Conservation (phyloP, 2,113 vertebrate genomes). For the Pangasianodon gigas region DNA sequence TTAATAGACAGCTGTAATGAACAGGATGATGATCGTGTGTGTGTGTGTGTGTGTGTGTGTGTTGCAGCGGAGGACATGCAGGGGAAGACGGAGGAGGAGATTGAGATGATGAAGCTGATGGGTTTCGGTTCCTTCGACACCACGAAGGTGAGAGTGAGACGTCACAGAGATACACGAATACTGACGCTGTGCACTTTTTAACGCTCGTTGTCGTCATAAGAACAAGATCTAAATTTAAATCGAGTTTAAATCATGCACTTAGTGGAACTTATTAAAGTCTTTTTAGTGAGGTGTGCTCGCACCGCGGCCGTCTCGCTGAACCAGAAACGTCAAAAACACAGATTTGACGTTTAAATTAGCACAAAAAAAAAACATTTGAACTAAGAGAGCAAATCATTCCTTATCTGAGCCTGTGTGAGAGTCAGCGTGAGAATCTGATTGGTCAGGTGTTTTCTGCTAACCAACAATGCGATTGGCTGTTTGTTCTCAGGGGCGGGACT, state of each 20-base stretch:
- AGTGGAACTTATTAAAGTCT: too few relatives aligned
- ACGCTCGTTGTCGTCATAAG: too few relatives aligned
- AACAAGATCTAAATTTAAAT: too few relatives aligned
- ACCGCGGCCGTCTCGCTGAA: too few relatives aligned
- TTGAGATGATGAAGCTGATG: constrained; percentile 98
- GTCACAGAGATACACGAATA: too few relatives aligned
- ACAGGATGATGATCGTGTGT: background rate
- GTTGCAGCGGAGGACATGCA: constrained; percentile 88
- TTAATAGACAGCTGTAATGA: background rate
- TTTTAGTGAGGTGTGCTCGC: too few relatives aligned
- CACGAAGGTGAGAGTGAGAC: constrained; percentile 89
- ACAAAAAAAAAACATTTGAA: too few relatives aligned
- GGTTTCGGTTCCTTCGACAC: constrained; percentile 87
- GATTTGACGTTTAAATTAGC: too few relatives aligned
- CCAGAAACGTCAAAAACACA: too few relatives aligned
- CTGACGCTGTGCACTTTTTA: too few relatives aligned
- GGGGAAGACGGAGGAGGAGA: constrained; percentile 96
- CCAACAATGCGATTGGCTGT: background rate
- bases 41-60: constrained; percentile 11
- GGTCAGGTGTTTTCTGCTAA: background rate
- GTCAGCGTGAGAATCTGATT: background rate
- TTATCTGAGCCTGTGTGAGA: background rate
- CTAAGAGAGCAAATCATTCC: too few relatives aligned
- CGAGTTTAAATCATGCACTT: too few relatives aligned
- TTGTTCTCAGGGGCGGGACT: background rate